These are phyloP conservation scores for Choloepus didactylus DNA, from an alignment of 2,797 vertebrate species.

Conservation along the genomic window DNA sequence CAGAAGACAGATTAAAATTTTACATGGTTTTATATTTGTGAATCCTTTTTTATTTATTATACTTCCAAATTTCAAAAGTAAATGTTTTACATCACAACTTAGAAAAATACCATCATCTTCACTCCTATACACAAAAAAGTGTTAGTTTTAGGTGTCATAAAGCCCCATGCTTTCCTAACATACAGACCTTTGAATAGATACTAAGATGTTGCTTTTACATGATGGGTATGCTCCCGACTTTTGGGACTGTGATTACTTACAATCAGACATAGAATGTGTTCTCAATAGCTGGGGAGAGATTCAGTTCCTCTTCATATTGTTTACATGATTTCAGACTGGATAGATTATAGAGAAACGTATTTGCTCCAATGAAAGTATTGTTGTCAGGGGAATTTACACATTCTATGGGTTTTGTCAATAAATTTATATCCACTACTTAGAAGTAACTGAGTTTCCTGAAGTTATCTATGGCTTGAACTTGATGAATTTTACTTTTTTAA, in stretches of 20 bases:
- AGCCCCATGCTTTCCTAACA: neutral
- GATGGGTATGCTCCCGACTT: neutral
- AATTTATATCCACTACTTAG: neutral
- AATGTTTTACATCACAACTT: neutral
- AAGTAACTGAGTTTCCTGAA: neutral
- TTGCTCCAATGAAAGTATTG: neutral
- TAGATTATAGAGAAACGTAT: neutral
- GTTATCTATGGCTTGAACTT: neutral
- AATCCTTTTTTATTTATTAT: slow-evolving; percentile 18
- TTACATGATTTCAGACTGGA: neutral
- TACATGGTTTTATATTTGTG: neutral
- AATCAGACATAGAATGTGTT: neutral
- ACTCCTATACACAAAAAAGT: neutral
- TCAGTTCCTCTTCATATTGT: neutral
- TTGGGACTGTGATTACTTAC: neutral
- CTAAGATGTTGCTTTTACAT: neutral
- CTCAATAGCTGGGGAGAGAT: neutral
- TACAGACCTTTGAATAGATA: neutral
- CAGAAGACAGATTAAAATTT: neutral
- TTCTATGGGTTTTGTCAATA: neutral
- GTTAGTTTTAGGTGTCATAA: neutral
- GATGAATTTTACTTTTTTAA: slow-evolving; percentile 46
- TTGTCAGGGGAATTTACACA: neutral
- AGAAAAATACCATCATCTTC: neutral
- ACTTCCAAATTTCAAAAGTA: neutral